phyloP scores from a whole-genome alignment of 2,113 vertebrate species.

The Oriolus oriolus region DNA sequence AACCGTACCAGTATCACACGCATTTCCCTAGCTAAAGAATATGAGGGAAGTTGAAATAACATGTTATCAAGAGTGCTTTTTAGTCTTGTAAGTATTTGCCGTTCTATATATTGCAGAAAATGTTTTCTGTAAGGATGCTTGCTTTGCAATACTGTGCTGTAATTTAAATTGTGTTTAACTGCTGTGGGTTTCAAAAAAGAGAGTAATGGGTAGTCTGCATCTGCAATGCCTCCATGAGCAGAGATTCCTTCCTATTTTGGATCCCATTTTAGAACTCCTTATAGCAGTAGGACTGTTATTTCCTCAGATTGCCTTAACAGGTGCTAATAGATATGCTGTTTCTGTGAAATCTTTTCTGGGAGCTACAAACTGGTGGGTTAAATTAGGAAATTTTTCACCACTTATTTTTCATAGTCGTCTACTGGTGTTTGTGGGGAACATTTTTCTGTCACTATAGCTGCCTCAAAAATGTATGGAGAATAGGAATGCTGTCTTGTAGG shows the following conservation, averaged over 20 bases:
- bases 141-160: neutral
- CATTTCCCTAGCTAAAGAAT: neutral
- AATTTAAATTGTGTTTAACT: neutral
- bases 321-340: neutral
- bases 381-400: neutral
- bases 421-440: rapidly evolving
- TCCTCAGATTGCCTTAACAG: neutral
- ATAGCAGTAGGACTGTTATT: neutral
- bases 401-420: neutral
- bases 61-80: neutral
- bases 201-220: neutral
- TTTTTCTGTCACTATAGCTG: neutral
- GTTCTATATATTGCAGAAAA: neutral
- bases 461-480: neutral
- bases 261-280: neutral
- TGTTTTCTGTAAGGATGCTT: neutral
- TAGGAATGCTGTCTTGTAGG: neutral
- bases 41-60: neutral
- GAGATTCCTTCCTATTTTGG: neutral
- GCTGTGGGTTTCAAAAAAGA: neutral
- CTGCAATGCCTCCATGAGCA: neutral
- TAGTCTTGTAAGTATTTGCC: neutral
- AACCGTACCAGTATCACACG: neutral
- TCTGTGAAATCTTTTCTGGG: rapidly evolving
- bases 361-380: neutral